phyloP scores from a whole-genome alignment of 1,140 invertebrate species.

The Drosophila chauvacae region DNA sequence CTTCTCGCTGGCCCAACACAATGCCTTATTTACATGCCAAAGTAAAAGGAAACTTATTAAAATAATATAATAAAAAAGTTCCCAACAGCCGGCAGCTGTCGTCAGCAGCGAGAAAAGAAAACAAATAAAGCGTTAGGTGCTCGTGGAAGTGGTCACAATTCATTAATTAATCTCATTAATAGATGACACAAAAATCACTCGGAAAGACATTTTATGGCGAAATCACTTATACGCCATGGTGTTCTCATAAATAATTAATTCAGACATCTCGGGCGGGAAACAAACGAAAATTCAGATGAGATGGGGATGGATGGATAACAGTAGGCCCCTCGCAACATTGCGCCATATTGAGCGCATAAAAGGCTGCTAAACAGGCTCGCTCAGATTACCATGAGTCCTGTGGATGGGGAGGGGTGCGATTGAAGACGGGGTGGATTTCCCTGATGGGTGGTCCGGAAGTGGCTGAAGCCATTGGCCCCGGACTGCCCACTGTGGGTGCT shows the following conservation, averaged over 20 bases:
- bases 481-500: slow-evolving; percentile 12
- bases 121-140: slow-evolving; percentile 7
- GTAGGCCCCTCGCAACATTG: slow-evolving; percentile 37
- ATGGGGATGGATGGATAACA: slow-evolving; percentile 11
- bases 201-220: slow-evolving; percentile 40
- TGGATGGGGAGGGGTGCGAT: background rate
- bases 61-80: slow-evolving; percentile 33
- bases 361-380: slow-evolving; percentile 72
- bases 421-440: slow-evolving; percentile 5
- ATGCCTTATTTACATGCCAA: slow-evolving; percentile 25
- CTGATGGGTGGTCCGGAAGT: slow-evolving; percentile 43
- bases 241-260: slow-evolving; percentile 81
- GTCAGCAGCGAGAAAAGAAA: background rate
- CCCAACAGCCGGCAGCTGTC: slow-evolving; percentile 19
- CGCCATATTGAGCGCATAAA: slow-evolving; percentile 77
- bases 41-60: slow-evolving; percentile 28
- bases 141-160: slow-evolving; percentile 35
- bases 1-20: background rate
- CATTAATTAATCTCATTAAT: slow-evolving; percentile 72
- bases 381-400: slow-evolving; percentile 49
- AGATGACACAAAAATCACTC: slow-evolving; percentile 55
- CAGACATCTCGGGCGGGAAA: slow-evolving; percentile 50
- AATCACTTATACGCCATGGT: slow-evolving; percentile 74
- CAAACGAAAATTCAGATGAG: slow-evolving; percentile 63
- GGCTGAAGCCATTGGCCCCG: slow-evolving; percentile 60